These are phyloP conservation scores for Agrochola lota DNA, from an alignment of 2,888 invertebrate species.

Conservation along the genomic window DNA sequence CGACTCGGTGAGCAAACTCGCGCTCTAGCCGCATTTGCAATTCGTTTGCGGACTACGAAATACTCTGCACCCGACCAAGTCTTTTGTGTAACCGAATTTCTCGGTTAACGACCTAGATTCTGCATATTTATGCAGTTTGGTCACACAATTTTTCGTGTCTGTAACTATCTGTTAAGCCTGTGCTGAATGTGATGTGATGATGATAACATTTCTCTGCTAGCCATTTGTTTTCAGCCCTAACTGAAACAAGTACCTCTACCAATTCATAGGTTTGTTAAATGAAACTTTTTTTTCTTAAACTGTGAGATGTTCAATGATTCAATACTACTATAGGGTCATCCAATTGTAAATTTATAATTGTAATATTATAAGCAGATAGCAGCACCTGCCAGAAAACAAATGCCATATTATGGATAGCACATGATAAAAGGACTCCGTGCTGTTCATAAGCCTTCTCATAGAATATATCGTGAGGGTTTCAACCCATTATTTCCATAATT, in stretches of 20 bases:
- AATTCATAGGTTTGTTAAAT: neutral
- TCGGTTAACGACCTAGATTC: constrained; percentile 85
- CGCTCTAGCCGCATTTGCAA: constrained; percentile 81
- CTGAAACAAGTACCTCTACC: neutral
- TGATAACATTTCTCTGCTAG: constrained; percentile 49
- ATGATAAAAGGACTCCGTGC: neutral
- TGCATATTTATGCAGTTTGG: constrained; percentile 83
- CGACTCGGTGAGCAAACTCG: constrained; percentile 82
- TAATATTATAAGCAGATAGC: neutral
- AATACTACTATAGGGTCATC: too few species aligned
- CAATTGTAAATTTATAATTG: too few species aligned
- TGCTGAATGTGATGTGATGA: constrained; percentile 50
- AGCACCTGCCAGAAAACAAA: too few species aligned
- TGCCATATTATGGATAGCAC: neutral
- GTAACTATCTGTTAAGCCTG: constrained; percentile 68
- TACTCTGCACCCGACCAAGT: constrained; percentile 82
- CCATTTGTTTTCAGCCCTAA: constrained; percentile 20
- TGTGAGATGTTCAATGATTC: neutral
- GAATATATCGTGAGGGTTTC: neutral
- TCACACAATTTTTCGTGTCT: constrained; percentile 78
- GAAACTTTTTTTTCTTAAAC: neutral
- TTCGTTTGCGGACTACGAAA: constrained; percentile 85
- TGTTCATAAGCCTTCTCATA: neutral
- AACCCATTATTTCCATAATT: constrained; percentile 3
- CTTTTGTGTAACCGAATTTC: constrained; percentile 86